Evolutionary conservation across 35 echinoderm and acorn worm species (phyloP).

Genomic region (Patiria miniata): DNA sequence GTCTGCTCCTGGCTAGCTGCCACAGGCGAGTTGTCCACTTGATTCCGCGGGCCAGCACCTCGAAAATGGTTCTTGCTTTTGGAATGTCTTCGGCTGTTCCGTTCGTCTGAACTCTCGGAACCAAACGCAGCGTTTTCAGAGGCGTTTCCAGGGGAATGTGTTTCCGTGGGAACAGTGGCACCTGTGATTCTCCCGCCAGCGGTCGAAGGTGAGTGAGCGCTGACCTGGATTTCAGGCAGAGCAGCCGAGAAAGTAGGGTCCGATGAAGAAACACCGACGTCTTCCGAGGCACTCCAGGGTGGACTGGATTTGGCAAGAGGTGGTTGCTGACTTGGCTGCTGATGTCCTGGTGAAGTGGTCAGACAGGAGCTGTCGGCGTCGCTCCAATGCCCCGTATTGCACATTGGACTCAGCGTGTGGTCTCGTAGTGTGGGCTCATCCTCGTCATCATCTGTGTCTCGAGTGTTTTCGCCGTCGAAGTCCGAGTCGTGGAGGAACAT

Average conservation of each 20-base stretch:
- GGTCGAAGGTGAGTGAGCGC: neutral
- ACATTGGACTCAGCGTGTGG: neutral
- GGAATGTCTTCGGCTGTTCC: neutral
- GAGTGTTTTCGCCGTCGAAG: no score
- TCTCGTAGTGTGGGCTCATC: neutral
- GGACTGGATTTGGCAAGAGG: neutral
- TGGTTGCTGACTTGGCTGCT: neutral
- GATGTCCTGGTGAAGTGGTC: neutral
- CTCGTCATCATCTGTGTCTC: neutral
- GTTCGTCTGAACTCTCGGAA: neutral
- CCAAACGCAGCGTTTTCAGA: neutral
- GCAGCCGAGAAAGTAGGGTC: neutral
- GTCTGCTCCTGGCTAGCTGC: neutral
- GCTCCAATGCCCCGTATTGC: neutral
- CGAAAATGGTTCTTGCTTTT: neutral
- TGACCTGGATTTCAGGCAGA: conserved; percentile 1
- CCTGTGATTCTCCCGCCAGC: neutral
- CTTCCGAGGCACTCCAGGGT: neutral
- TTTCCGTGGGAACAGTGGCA: neutral
- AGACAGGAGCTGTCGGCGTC: neutral
- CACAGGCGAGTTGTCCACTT: neutral
- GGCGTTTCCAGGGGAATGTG: neutral
- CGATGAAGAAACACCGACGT: neutral
- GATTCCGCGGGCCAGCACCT: neutral
- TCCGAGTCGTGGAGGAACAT: conserved; percentile 1